These are phyloP conservation scores for Solea solea DNA, from an alignment of 2,113 vertebrate genomes.

Conservation along the genomic window DNA sequence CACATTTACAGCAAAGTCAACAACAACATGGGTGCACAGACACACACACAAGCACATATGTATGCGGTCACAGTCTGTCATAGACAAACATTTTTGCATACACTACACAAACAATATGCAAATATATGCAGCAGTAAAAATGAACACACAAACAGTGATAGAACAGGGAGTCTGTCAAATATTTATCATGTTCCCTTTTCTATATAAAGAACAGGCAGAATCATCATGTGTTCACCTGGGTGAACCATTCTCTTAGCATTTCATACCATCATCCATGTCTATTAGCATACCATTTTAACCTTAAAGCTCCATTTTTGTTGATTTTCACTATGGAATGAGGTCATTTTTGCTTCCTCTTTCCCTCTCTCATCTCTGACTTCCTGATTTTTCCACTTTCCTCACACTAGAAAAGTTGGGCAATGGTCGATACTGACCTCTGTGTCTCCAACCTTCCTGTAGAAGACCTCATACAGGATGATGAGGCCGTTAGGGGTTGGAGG, in stretches of 20 bases:
- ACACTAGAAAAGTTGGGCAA: background rate
- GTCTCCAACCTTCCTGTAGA: conserved; percentile 89
- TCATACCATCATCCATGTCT: background rate
- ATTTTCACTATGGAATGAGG: background rate
- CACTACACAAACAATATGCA: conserved; percentile 14
- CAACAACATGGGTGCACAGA: conserved; percentile 24
- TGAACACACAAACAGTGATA: conserved; percentile 8
- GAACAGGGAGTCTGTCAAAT: conserved; percentile 35
- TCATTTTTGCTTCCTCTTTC: background rate
- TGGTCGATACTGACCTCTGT: conserved; percentile 83
- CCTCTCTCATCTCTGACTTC: background rate
- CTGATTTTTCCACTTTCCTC: background rate
- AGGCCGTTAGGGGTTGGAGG: conserved; percentile 92
- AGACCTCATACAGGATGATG: conserved; percentile 95
- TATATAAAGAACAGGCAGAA: conserved; percentile 21
- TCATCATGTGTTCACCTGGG: background rate
- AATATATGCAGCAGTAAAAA: conserved; percentile 12
- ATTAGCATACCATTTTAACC: no score
- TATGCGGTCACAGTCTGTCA: background rate
- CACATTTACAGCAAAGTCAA: conserved; percentile 59
- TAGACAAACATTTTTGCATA: background rate
- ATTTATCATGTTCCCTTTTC: conserved; percentile 20
- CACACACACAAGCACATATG: background rate
- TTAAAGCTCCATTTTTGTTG: background rate
- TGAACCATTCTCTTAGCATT: conserved; percentile 4